phyloP scores from a whole-genome alignment of 2,113 vertebrate genomes.

The Pelmatolapia mariae region DNA sequence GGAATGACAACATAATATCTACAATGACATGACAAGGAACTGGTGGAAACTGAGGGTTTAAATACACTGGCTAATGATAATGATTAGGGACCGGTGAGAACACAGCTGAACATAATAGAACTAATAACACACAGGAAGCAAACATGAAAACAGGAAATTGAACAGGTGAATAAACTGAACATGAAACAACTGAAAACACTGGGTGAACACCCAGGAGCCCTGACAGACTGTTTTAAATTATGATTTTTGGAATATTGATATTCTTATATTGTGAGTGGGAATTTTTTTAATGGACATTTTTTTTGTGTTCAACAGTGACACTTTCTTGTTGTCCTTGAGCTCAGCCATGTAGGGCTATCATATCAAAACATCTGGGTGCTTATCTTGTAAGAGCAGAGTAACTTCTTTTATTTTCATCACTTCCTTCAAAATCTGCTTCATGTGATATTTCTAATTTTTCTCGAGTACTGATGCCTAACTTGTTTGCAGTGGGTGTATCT shows the following conservation, averaged over 20 bases:
- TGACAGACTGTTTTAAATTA: background rate
- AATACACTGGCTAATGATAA: background rate
- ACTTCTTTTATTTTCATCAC: background rate
- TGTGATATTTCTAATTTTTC: background rate
- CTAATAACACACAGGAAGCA: no score
- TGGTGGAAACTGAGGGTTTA: background rate
- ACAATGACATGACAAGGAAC: background rate
- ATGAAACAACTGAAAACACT: no score
- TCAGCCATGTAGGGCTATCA: background rate
- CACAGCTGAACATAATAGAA: no score
- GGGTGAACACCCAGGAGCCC: background rate
- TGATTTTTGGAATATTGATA: background rate
- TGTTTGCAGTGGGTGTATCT: background rate
- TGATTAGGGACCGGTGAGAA: background rate
- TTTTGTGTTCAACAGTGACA: background rate
- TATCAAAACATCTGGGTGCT: background rate
- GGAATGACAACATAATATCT: accelerated
- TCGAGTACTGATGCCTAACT: background rate
- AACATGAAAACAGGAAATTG: no score
- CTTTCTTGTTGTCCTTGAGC: background rate
- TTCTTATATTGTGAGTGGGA: background rate
- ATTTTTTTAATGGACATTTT: background rate
- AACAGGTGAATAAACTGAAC: no score
- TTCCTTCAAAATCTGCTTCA: background rate
- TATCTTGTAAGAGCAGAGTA: background rate